These are phyloP conservation scores for Hapalemur alaotrensis DNA, from an alignment of 2,797 vertebrate species.

Conservation along the genomic window DNA sequence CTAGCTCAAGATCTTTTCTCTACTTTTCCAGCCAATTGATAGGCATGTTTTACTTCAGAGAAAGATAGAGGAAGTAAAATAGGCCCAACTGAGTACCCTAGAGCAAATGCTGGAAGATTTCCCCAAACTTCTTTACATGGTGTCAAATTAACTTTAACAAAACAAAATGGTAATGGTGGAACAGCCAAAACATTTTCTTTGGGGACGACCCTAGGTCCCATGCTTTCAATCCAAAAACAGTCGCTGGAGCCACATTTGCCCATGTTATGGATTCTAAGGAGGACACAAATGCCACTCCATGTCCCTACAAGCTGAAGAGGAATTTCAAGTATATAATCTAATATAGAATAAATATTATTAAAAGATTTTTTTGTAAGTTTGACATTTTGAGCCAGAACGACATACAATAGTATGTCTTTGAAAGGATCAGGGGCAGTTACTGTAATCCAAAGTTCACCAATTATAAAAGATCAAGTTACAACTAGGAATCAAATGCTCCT, in stretches of 20 bases:
- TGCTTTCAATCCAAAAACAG: conserved; percentile 6
- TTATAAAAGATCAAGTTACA: conserved; percentile 33
- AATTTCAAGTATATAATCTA: background rate
- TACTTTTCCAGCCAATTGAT: background rate
- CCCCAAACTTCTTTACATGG: background rate
- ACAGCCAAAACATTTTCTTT: background rate
- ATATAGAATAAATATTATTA: background rate
- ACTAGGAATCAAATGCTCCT: conserved; percentile 18
- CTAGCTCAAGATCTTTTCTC: background rate
- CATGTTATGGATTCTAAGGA: background rate
- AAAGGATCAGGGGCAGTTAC: background rate
- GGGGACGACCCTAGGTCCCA: background rate
- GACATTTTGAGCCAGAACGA: background rate
- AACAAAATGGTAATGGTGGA: background rate
- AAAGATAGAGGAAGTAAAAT: background rate
- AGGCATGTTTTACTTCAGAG: background rate
- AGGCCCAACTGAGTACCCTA: background rate
- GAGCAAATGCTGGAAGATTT: background rate
- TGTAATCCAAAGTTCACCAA: conserved; percentile 28
- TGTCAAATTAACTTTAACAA: conserved; percentile 23
- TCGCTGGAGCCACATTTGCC: background rate
- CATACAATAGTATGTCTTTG: background rate
- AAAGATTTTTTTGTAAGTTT: conserved; percentile 5
- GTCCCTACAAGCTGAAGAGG: background rate
- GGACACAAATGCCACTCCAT: background rate